phyloP scores from a whole-genome alignment of 2,888 invertebrate genomes.

The Anthophora plumipes region DNA sequence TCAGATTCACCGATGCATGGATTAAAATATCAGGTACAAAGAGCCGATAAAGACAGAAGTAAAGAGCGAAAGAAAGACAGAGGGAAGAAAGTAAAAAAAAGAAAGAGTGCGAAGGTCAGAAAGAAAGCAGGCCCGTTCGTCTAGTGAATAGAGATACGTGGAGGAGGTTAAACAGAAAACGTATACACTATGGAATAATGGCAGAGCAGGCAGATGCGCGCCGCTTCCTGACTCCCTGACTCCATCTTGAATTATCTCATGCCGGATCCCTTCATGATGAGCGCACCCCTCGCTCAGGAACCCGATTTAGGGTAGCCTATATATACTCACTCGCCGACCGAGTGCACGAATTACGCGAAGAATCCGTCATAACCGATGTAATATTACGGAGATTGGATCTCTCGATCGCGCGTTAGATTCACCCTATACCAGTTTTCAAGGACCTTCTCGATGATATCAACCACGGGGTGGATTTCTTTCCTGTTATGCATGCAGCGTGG shows the following conservation, averaged over 20 bases:
- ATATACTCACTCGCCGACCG: constrained; percentile 41
- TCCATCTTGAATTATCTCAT: constrained; percentile 83
- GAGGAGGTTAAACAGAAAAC: constrained; percentile 66
- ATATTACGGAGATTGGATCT: constrained; percentile 73
- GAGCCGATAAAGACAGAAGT: background rate
- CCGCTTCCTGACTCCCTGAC: constrained; percentile 81
- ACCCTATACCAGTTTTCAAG: constrained; percentile 44
- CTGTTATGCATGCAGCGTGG: background rate
- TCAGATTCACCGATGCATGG: constrained; percentile 67
- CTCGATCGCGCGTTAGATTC: constrained; percentile 44
- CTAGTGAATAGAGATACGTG: constrained; percentile 37
- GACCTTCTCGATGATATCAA: constrained; percentile 58
- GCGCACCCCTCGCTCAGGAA: constrained; percentile 51
- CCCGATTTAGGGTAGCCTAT: constrained; percentile 41
- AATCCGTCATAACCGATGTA: constrained; percentile 73
- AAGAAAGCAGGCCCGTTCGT: constrained; percentile 12
- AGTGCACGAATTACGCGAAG: constrained; percentile 71
- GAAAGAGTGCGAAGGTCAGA: constrained; percentile 5
- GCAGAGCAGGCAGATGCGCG: constrained; percentile 75
- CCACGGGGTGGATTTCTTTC: constrained; percentile 24
- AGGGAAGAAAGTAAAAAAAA: background rate
- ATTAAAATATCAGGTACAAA: constrained; percentile 63
- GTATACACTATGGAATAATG: constrained; percentile 57
- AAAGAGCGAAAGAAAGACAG: background rate
- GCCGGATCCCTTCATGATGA: constrained; percentile 67